Percentiles rank a stretch among this genome's conserved stretches.
These are phyloP conservation scores for Rhea americana DNA, from an alignment of 2,113 vertebrate genomes.

Conservation along the genomic window DNA sequence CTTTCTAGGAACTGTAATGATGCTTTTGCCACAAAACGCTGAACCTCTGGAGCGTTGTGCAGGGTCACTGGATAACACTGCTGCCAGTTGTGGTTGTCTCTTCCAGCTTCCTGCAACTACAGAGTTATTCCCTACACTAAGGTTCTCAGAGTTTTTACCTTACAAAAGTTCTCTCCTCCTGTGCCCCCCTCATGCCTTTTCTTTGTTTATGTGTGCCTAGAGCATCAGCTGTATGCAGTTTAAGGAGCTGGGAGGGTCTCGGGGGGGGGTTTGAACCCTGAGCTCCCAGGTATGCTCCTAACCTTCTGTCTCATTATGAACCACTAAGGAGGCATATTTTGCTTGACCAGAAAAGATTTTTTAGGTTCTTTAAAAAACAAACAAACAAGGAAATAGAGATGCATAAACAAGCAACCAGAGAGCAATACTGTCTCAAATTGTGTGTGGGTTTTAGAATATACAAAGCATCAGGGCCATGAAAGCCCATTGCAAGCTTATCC, in stretches of 20 bases:
- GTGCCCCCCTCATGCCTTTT: fast-evolving
- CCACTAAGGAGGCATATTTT: not conserved
- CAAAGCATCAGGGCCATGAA: not conserved
- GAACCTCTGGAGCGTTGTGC: not conserved
- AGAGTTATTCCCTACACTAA: not conserved
- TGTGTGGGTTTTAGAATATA: not conserved
- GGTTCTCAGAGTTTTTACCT: not conserved
- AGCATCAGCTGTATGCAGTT: not conserved
- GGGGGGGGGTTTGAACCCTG: not conserved
- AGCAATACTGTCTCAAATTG: not conserved
- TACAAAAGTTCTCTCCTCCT: not conserved
- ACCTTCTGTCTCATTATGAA: not conserved
- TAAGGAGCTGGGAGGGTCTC: not conserved
- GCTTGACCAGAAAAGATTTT: not conserved
- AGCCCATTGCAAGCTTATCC: not conserved
- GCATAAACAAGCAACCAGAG: not conserved
- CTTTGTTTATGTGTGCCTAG: not conserved
- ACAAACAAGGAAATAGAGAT: not conserved
- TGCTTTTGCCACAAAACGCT: not conserved
- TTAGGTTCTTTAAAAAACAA: not conserved
- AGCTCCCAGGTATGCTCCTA: not conserved
- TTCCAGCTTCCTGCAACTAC: not conserved
- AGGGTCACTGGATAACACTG: not conserved
- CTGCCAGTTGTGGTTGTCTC: not conserved
- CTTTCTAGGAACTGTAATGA: not conserved